A percentile compares a stretch with the other conserved stretches of the same genome.
phyloP scores from a whole-genome alignment of 1,140 invertebrate species.

The Solenopsis invicta region DNA sequence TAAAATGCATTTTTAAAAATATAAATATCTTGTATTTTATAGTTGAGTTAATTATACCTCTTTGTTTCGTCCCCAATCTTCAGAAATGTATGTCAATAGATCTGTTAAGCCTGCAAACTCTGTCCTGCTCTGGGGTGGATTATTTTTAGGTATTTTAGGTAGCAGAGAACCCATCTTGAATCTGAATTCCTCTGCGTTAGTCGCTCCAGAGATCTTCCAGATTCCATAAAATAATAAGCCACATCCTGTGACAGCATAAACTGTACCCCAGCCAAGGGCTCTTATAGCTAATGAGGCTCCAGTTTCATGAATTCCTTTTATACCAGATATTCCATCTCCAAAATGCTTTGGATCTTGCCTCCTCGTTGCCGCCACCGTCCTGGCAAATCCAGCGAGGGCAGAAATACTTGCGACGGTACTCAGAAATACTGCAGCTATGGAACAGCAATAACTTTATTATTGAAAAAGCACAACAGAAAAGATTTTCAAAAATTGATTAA shows the following conservation, averaged over 20 bases:
- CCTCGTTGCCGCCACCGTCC: slow-evolving; percentile 92
- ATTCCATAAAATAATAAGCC: slow-evolving; percentile 93
- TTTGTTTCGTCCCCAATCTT: slow-evolving; percentile 86
- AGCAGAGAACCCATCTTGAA: slow-evolving; percentile 90
- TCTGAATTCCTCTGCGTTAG: slow-evolving; percentile 92
- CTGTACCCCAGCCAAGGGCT: slow-evolving; percentile 95
- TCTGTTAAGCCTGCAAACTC: slow-evolving; percentile 95
- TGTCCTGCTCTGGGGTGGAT: slow-evolving; percentile 93
- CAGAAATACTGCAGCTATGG: slow-evolving; percentile 89
- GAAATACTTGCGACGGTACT: slow-evolving; percentile 93
- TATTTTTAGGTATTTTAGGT: slow-evolving; percentile 93
- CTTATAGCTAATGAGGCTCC: slow-evolving; percentile 93
- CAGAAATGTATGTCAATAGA: slow-evolving; percentile 92
- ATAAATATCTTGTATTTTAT: neutral
- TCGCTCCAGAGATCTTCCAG: slow-evolving; percentile 96
- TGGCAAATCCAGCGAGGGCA: slow-evolving; percentile 93
- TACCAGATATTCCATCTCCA: slow-evolving; percentile 90
- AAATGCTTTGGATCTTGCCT: slow-evolving; percentile 94
- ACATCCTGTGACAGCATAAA: slow-evolving; percentile 95
- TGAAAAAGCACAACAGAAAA: neutral
- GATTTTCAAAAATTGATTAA: neutral
- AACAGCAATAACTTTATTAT: slow-evolving; percentile 15
- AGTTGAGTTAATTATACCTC: neutral
- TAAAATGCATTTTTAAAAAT: no score
- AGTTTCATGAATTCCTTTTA: slow-evolving; percentile 90